Conservation (phyloP, 2,113 vertebrate genomes). For the Solea solea region DNA sequence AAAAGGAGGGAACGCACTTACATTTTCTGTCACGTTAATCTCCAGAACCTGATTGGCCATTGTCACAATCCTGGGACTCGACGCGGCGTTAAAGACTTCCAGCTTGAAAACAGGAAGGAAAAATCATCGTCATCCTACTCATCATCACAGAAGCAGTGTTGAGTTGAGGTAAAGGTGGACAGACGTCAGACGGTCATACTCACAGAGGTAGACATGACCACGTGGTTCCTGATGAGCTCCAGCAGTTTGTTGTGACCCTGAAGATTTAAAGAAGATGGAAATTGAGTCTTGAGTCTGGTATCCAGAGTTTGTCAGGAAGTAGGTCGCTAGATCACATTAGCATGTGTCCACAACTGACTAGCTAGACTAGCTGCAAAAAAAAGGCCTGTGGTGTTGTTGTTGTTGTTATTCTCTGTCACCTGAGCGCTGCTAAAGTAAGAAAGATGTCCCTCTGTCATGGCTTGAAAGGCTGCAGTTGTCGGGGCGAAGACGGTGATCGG, state of each 20-base stretch:
- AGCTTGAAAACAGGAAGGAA: slow-evolving; percentile 75
- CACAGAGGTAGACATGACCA: slow-evolving; percentile 83
- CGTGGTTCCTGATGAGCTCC: slow-evolving; percentile 89
- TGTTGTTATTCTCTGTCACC: slow-evolving; percentile 72
- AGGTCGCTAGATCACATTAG: no score
- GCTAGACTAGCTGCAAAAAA: no score
- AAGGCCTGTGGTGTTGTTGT: not conserved
- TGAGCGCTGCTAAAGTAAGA: slow-evolving; percentile 84
- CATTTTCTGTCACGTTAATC: slow-evolving; percentile 83
- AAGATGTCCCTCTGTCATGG: slow-evolving; percentile 79
- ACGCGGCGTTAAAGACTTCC: slow-evolving; percentile 83
- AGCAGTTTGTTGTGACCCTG: slow-evolving; percentile 89
- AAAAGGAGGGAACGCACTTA: slow-evolving; percentile 72
- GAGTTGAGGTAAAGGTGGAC: not conserved
- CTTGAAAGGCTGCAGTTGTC: slow-evolving; percentile 79
- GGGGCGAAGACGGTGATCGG: slow-evolving; percentile 89
- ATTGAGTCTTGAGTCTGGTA: no score
- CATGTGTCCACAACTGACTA: no score
- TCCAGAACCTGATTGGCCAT: slow-evolving; percentile 88
- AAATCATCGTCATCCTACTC: not conserved
- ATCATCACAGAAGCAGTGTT: not conserved
- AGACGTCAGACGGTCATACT: slow-evolving; percentile 16
- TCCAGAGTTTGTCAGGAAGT: no score
- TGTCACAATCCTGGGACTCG: slow-evolving; percentile 77
- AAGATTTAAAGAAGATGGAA: slow-evolving; percentile 5